Evolutionary conservation across 2,113 vertebrate species (phyloP).

Genomic region (Malurus cyaneus): DNA sequence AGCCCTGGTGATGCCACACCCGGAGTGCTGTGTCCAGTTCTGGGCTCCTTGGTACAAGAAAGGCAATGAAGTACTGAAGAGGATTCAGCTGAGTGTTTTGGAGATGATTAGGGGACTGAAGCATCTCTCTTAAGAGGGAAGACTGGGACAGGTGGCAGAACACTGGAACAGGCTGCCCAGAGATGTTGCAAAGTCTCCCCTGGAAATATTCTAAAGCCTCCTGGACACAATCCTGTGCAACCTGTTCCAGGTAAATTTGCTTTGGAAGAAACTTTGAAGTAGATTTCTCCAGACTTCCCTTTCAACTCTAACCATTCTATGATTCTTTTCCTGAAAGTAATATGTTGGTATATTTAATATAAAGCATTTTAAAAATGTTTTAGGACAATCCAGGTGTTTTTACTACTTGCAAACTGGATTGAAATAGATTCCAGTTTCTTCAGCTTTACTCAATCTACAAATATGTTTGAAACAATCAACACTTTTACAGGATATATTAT

Average conservation of each 20-base stretch:
- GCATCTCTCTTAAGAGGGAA: not conserved
- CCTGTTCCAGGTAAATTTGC: not conserved
- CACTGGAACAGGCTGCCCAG: not conserved
- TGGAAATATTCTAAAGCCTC: not conserved
- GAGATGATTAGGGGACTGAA: not conserved
- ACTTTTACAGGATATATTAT: not conserved
- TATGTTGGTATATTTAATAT: not conserved
- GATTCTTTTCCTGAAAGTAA: not conserved
- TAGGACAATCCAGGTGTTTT: not conserved
- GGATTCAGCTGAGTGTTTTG: not conserved
- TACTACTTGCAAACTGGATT: not conserved
- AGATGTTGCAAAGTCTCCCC: not conserved
- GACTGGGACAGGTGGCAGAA: not conserved
- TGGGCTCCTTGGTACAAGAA: fast-evolving
- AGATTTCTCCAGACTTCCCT: not conserved
- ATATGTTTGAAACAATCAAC: not conserved
- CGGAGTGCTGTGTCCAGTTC: not conserved
- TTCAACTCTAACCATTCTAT: not conserved
- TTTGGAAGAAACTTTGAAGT: not conserved
- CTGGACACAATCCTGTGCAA: not conserved
- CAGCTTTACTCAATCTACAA: not conserved
- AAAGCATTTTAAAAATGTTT: not conserved
- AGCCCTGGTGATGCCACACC: not conserved
- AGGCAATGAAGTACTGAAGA: not conserved
- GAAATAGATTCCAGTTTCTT: not conserved